These are phyloP conservation scores for Morone chrysops DNA, from an alignment of 2,113 vertebrate genomes.

Conservation along the genomic window DNA sequence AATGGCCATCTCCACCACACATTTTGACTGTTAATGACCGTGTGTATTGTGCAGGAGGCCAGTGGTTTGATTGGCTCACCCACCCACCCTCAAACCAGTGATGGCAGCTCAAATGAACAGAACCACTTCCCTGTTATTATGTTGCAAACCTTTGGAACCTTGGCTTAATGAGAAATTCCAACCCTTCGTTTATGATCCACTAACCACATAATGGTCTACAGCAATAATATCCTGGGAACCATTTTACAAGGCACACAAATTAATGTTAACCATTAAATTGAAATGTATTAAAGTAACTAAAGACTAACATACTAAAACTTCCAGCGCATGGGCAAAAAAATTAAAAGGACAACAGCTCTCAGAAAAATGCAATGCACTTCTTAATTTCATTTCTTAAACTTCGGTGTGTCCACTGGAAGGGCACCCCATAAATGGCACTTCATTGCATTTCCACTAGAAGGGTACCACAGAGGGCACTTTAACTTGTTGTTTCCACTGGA, in stretches of 20 bases:
- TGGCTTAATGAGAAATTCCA: constrained; percentile 20
- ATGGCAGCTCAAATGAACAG: constrained; percentile 1
- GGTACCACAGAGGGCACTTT: too few relatives aligned
- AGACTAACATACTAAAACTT: too few relatives aligned
- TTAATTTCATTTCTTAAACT: too few relatives aligned
- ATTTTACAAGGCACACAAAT: not conserved
- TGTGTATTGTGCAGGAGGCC: not conserved
- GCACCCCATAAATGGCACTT: too few relatives aligned
- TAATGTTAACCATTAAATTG: too few relatives aligned
- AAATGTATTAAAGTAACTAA: too few relatives aligned
- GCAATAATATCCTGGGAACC: not conserved
- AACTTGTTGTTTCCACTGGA: too few relatives aligned
- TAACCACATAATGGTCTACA: not conserved
- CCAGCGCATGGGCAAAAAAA: too few relatives aligned
- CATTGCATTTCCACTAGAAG: too few relatives aligned
- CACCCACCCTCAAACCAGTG: not conserved
- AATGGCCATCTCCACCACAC: not conserved
- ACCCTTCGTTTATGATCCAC: constrained; percentile 1
- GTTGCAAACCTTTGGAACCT: not conserved
- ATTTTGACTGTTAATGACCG: not conserved
- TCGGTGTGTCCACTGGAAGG: too few relatives aligned
- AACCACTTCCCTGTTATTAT: not conserved
- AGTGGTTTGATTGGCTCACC: not conserved
- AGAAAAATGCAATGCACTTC: too few relatives aligned
- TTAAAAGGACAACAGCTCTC: too few relatives aligned